Evolutionary conservation across 2,888 invertebrate species (phyloP), one percentile per base, ranked within the genome.

Genomic region (Athalia rosae): DNA sequence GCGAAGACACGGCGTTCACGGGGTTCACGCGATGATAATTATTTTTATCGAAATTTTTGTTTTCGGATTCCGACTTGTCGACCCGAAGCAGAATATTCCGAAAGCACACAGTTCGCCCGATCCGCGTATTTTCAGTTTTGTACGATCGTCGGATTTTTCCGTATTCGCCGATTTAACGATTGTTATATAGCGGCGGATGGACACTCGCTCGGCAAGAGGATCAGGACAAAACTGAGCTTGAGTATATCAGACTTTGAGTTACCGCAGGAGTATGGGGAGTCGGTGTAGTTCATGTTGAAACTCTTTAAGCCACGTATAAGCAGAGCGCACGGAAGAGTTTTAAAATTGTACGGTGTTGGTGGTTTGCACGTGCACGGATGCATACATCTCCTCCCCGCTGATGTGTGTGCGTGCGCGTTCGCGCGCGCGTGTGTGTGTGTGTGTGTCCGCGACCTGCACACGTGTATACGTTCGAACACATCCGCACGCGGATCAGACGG

Each of bases 171-270:
- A 47, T 11, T 3, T 67, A 9, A 11, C 48, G 9, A 11, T 4
- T 11, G 43, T 5, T 9, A 5, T 50, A 48, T 11, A 11, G 11
- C 50, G 74, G n/a, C n/a, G n/a, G n/a, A n/a, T 48, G 28, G 53
- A 74, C 67, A 76, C 77, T 77, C 81, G 79, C 82, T 78, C 80
- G 76, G 71, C 76, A 61, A 80, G 81, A 80, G 78, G 79, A 82
- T 78, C 82, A 80, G 81, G 80, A 82, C 80, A 81, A 83, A 82
- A 83, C 83, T 83, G 83, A 80, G 80, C 80, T 82, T 81, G 80
- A 79, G 79, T 79, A 81, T 83, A 79, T 77, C 78, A 80, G 78
- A 79, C 71, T 50, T 71, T 71, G 56, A 56, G 71, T 45, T 71
- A n/a, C 43, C 43, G 9, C 43, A 45, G 15, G 56, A 45, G 71